Base-by-base conservation (phyloP, 1,140 invertebrate genomes). In the Rhopalosiphum maidis region DNA sequence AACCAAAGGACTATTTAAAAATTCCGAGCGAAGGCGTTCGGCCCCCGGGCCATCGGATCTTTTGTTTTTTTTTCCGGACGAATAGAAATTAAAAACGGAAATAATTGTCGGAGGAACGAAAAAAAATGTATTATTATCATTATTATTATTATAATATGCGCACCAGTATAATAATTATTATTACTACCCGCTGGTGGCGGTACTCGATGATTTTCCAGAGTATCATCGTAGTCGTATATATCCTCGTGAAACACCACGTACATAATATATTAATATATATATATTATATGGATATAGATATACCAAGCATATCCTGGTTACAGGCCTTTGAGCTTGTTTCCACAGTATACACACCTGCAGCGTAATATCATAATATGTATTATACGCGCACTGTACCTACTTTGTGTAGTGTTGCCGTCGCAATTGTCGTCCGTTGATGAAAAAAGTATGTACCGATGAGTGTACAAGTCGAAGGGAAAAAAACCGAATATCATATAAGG, bases 1-100 rank as follows among this genome's bases (percentile, higher is more conserved):
- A 48, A 25, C 54, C 89, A 90, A 90, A 90, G 89, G 89, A 90
- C 89, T 90, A 90, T 90, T 90, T 90, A 90, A 90, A 90, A 90
- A 90, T 90, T 90, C 89, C 55, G 37, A 60, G 54, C 89, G 37
- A 68, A 68, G 54, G 89, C 89, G 89, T 90, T 90, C 55, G 89
- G 89, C 89, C 89, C 88, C 89, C 89, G 55, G 89, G 89, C 89
- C 55, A 90, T 68, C 23, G 89, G 54, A 43, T 68, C 89, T 90
- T 68, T 90, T 90, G 89, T 90, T 90, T 68, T 90, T 90, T 90
- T 90, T 90, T 46, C 54, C 54, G 54, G 55, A 46, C 54, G 89
- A 15, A 30, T 41, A 68, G 23, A 90, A 68, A 77, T 77, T 77
- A 77, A 77, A 77, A 77, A 77, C 60, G 60, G 60, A 77, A 77